These are phyloP conservation scores for Ptychochromis oligacanthus DNA, from an alignment of 2,113 vertebrate species.

Conservation along the genomic window DNA sequence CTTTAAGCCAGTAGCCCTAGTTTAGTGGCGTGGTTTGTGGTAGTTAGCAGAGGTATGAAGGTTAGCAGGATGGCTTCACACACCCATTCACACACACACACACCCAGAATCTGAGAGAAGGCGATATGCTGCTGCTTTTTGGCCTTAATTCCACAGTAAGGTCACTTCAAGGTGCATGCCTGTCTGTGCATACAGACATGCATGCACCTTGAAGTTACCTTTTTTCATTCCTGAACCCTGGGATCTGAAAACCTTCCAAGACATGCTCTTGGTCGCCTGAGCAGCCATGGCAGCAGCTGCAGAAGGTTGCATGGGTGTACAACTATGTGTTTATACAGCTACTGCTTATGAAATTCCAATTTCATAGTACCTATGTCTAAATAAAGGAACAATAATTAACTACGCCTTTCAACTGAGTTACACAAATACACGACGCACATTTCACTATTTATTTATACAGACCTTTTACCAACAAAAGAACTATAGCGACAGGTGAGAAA, in stretches of 20 bases:
- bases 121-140: slow-evolving; percentile 11
- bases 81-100: slow-evolving; percentile 37
- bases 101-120: slow-evolving; percentile 8
- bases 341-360: not conserved
- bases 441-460: not conserved
- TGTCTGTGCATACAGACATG: too few relatives aligned
- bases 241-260: slow-evolving; percentile 32
- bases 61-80: not conserved
- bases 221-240: not conserved
- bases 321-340: not conserved
- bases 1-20: too few relatives aligned
- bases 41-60: slow-evolving; percentile 13
- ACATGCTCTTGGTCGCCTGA: slow-evolving; percentile 70
- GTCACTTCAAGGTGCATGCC: too few relatives aligned
- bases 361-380: not conserved
- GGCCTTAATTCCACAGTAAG: slow-evolving; percentile 57
- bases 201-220: too few relatives aligned
- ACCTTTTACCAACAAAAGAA: not conserved
- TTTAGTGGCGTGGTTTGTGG: not conserved
- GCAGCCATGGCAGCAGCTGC: slow-evolving; percentile 46
- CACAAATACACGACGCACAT: not conserved
- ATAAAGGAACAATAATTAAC: not conserved
- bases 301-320: not conserved
- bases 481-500: not conserved
- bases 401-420: not conserved